These are phyloP conservation scores for Colostygia pectinataria DNA, from an alignment of 2,888 invertebrate species.

Conservation along the genomic window DNA sequence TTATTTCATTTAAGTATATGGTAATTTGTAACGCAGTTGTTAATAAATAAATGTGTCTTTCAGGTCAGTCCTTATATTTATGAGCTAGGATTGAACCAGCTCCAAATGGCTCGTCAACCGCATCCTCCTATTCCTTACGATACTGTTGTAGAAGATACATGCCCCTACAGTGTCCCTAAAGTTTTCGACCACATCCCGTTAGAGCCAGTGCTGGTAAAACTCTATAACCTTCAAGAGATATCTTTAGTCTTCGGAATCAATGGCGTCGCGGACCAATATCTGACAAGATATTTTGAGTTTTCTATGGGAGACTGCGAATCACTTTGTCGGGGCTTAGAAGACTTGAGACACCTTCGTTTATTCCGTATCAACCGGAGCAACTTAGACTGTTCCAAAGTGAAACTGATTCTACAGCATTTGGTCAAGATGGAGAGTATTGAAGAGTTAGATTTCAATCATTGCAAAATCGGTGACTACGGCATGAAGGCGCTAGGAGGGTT, in stretches of 20 bases:
- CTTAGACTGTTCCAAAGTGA: constrained; percentile 82
- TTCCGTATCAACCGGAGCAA: constrained; percentile 84
- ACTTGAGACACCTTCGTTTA: constrained; percentile 71
- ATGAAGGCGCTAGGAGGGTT: constrained; percentile 85
- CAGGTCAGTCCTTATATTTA: constrained; percentile 79
- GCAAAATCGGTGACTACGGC: constrained; percentile 84
- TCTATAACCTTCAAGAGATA: constrained; percentile 80
- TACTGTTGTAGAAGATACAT: constrained; percentile 59
- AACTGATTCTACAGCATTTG: constrained; percentile 80
- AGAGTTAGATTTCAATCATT: constrained; percentile 86
- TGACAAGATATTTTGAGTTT: constrained; percentile 84
- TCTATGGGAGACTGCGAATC: constrained; percentile 82
- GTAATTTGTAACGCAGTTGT: no score
- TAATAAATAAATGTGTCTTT: constrained; percentile 19
- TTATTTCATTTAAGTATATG: no score
- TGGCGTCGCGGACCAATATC: constrained; percentile 77
- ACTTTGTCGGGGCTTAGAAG: constrained; percentile 77
- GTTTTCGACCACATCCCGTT: constrained; percentile 84
- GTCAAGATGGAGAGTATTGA: constrained; percentile 76
- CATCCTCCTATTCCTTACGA: constrained; percentile 57
- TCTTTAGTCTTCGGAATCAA: constrained; percentile 69
- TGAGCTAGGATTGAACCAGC: constrained; percentile 74
- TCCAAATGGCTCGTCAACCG: constrained; percentile 81
- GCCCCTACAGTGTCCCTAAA: constrained; percentile 64
- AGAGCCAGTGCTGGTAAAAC: constrained; percentile 73